Conservation (phyloP, 2,888 invertebrate species). For the Frankliniella intonsa region DNA sequence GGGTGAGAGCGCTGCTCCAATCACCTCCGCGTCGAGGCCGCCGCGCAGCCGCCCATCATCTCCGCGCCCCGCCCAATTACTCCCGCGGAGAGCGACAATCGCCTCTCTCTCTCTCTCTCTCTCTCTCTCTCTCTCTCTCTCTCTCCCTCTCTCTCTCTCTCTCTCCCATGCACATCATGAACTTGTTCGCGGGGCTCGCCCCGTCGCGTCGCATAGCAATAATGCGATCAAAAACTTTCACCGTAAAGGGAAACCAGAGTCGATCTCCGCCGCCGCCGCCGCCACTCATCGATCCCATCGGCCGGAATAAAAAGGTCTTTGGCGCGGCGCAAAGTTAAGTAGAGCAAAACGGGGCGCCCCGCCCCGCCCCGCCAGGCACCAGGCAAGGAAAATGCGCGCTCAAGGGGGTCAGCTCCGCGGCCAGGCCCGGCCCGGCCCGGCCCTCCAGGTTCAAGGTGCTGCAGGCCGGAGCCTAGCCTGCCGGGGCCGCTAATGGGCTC, state of each 20-base stretch:
- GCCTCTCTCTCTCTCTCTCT: no score
- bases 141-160: no score
- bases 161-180: no score
- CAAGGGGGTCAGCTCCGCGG: no score
- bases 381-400: no score
- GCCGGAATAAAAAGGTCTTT: background rate
- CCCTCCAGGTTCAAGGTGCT: no score
- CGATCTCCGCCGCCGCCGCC: background rate
- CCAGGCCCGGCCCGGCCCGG: no score
- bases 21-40: conserved; percentile 4
- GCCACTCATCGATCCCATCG: background rate
- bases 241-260: background rate
- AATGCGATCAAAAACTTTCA: conserved; percentile 9
- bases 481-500: no score
- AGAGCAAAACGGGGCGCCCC: no score
- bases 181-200: no score
- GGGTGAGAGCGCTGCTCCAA: background rate
- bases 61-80: background rate
- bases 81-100: background rate
- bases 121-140: no score
- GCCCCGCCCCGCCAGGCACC: background rate
- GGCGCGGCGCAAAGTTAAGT: no score
- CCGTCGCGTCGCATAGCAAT: background rate
- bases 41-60: background rate
- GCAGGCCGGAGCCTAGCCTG: background rate